A percentile compares a stretch with the other conserved stretches of the same genome.
phyloP scores from a whole-genome alignment of 2,797 vertebrate species.

The Oryzias sinensis region DNA sequence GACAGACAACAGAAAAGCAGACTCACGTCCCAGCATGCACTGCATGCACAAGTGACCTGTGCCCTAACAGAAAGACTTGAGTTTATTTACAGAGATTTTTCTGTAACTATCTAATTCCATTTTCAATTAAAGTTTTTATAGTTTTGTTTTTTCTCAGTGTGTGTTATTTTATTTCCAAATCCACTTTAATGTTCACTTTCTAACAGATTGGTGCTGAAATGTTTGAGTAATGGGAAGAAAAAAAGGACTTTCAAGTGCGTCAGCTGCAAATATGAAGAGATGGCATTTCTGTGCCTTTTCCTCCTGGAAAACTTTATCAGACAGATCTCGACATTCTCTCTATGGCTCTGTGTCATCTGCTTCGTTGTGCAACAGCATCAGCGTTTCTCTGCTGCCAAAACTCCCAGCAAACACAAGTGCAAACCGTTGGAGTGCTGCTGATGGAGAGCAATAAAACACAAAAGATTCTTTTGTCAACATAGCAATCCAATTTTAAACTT shows the following conservation, averaged over 20 bases:
- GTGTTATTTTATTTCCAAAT: background rate
- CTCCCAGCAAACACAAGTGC: constrained; percentile 25
- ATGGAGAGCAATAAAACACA: constrained; percentile 49
- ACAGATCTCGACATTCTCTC: constrained; percentile 44
- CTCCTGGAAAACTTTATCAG: constrained; percentile 41
- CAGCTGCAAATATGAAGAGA: constrained; percentile 23
- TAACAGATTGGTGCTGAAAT: constrained; percentile 14
- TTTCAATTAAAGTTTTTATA: constrained; percentile 9
- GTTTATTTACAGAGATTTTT: background rate
- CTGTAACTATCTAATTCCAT: constrained; percentile 31
- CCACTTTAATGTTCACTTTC: background rate
- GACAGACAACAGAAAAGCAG: constrained; percentile 17
- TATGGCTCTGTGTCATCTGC: constrained; percentile 50
- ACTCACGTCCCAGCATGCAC: constrained; percentile 36
- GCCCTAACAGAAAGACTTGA: background rate
- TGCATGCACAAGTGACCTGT: constrained; percentile 22
- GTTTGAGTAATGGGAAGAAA: constrained; percentile 9
- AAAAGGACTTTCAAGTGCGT: constrained; percentile 17
- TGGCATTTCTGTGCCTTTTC: constrained; percentile 39
- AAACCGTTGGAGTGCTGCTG: constrained; percentile 49
- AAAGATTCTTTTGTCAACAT: constrained; percentile 51
- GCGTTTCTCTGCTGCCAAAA: constrained; percentile 24
- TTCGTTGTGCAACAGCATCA: constrained; percentile 30
- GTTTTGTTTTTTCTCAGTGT: constrained; percentile 5
- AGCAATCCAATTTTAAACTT: constrained; percentile 46